These are phyloP conservation scores for Meloidogyne floridensis DNA, from an alignment of 1,140 invertebrate genomes.

Conservation along the genomic window DNA sequence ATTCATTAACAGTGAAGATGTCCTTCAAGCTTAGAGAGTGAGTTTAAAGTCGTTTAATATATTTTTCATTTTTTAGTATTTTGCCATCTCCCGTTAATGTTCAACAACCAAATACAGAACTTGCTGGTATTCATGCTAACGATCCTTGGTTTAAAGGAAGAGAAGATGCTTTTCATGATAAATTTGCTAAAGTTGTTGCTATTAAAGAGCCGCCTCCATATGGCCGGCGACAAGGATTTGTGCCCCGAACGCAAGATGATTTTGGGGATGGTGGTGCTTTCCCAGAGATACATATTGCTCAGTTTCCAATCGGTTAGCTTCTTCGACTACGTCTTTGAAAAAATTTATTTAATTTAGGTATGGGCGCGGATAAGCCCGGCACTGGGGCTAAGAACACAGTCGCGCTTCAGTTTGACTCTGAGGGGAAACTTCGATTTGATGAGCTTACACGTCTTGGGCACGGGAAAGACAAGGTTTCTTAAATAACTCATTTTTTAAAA, in stretches of 20 bases:
- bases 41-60: slow-evolving; percentile 30
- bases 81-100: slow-evolving; percentile 37
- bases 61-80: slow-evolving; percentile 40
- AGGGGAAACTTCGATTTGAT: slow-evolving; percentile 91
- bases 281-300: slow-evolving; percentile 94
- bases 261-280: slow-evolving; percentile 95
- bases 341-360: slow-evolving; percentile 36
- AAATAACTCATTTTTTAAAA: not conserved
- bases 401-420: slow-evolving; percentile 86
- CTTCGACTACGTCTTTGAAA: not conserved
- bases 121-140: slow-evolving; percentile 39
- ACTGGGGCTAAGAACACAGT: slow-evolving; percentile 79
- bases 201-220: slow-evolving; percentile 78
- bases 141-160: slow-evolving; percentile 60
- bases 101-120: slow-evolving; percentile 29
- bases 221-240: slow-evolving; percentile 89
- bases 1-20: not conserved
- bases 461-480: slow-evolving; percentile 83
- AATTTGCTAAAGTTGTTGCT: slow-evolving; percentile 36
- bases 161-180: slow-evolving; percentile 38
- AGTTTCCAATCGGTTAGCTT: slow-evolving; percentile 85
- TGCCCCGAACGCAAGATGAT: slow-evolving; percentile 82
- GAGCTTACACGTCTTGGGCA: slow-evolving; percentile 90
- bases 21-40: slow-evolving; percentile 42
- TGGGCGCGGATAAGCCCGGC: slow-evolving; percentile 70